Evolutionary conservation across 1,140 invertebrate genomes (phyloP).

Genomic region (Apocrypta bakeri): DNA sequence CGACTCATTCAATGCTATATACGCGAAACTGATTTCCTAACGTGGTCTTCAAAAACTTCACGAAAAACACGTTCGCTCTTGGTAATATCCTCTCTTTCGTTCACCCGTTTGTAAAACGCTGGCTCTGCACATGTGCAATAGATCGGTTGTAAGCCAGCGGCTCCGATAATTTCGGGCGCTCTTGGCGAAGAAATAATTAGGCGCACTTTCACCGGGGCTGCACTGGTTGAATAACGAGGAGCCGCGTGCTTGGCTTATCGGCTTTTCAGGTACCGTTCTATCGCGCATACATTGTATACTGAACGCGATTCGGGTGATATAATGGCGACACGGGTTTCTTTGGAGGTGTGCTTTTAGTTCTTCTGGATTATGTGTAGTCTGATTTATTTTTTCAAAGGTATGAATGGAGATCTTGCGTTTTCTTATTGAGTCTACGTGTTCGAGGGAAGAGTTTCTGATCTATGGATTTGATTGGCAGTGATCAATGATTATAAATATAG

Average conservation of each 20-base stretch:
- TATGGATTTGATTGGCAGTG: too few species aligned
- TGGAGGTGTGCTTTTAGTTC: conserved; percentile 44
- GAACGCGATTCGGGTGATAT: conserved; percentile 31
- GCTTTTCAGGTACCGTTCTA: conserved; percentile 29
- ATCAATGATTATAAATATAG: too few species aligned
- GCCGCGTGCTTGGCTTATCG: conserved; percentile 35
- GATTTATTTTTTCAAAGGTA: not conserved
- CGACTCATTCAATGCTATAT: not conserved
- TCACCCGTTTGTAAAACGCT: not conserved
- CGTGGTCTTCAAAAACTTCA: not conserved
- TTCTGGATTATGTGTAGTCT: too few species aligned
- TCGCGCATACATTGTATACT: conserved; percentile 5
- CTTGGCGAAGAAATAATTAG: conserved; percentile 42
- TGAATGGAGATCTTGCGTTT: too few species aligned
- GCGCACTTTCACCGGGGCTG: conserved; percentile 37
- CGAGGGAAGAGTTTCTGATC: too few species aligned
- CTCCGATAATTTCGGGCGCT: conserved; percentile 37
- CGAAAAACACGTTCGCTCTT: conserved; percentile 10
- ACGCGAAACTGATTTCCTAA: not conserved
- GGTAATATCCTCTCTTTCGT: not conserved
- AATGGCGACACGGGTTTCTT: conserved; percentile 1
- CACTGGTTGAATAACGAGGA: conserved; percentile 37
- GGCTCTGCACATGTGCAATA: not conserved
- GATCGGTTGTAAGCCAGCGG: not conserved
- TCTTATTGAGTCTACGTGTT: too few species aligned